phyloP scores from a whole-genome alignment of 2,888 invertebrate genomes.

The Strigamia maritima region DNA sequence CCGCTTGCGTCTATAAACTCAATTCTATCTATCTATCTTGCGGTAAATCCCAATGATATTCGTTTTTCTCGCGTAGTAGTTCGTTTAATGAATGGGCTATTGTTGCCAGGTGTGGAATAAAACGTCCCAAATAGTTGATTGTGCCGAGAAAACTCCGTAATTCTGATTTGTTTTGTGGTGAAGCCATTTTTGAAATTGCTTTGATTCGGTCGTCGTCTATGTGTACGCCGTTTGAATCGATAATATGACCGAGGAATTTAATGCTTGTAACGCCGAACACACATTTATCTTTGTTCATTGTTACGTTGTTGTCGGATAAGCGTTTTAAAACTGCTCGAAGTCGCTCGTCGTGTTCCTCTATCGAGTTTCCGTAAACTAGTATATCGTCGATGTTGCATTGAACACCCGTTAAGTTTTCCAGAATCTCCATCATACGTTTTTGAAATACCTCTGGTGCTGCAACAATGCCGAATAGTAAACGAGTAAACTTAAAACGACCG shows the following conservation, averaged over 20 bases:
- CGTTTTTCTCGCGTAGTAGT: conserved; percentile 44
- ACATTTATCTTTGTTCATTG: conserved; percentile 32
- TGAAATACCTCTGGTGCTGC: conserved; percentile 21
- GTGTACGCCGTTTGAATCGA: conserved; percentile 29
- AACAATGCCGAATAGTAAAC: neutral
- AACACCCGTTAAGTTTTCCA: neutral
- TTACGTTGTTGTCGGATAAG: neutral
- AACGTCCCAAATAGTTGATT: neutral
- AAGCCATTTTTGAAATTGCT: neutral
- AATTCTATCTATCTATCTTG: no score
- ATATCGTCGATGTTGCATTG: conserved; percentile 13
- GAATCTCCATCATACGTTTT: neutral
- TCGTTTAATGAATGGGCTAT: conserved; percentile 18
- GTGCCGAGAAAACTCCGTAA: neutral
- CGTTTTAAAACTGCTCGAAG: neutral
- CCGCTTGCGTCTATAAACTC: no score
- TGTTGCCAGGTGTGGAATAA: neutral
- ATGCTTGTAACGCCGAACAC: neutral
- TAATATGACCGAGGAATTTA: conserved; percentile 30
- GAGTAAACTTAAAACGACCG: conserved; percentile 12
- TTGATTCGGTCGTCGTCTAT: conserved; percentile 29
- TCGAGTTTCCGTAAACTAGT: neutral
- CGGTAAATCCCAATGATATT: conserved; percentile 45
- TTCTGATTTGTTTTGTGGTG: conserved; percentile 21
- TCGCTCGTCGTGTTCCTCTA: neutral